Evolutionary conservation across 2,888 invertebrate species (phyloP), one percentile per base, ranked within the genome.

Genomic region (Drosophila engyochracea): DNA sequence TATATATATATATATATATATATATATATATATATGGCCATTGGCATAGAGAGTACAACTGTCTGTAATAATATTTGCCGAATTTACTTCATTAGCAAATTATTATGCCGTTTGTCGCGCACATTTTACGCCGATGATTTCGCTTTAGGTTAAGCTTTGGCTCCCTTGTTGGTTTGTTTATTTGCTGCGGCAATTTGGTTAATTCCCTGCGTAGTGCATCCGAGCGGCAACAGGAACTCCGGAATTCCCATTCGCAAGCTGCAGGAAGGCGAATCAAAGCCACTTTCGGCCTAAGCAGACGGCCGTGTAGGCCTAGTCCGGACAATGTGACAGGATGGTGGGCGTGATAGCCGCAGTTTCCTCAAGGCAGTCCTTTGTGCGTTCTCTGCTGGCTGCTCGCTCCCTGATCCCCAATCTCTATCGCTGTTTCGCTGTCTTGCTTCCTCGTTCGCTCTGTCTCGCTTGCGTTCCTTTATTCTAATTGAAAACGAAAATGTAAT

Each of bases 401-500:
- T 41, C 39, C 25, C 54, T 37, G 61, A 62, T 61, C 47, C 55
- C 28, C 57, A 39, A 25, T 25, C 25, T 47, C 16, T 25, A 2
- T 25, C 22, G 22, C 33, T 63, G 33, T 47, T 33, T 37, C 9
- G 25, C 47, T 55, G 25, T 47, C 25, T 4, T n/a, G 41, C 41
- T 53, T 4, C 37, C 59, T 41, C 41, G 35, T 33, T 25, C 4
- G 44, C 63, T 31, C 57, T 19, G 3, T n/a, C 41, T 59, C 52
- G 37, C 58, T 71, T 67, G 59, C 70, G 44, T 70, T 80, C 70
- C 81, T 76, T 83, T 81, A 80, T 76, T 80, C 83, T 83, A 81
- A 81, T 83, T 81, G 81, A 81, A 81, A 81, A 81, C 81, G 81
- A 81, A 81, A 81, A 81, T 81, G 81, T 81, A 81, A 81, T 81